Percentiles rank a stretch among this genome's conserved stretches.
phyloP scores from a whole-genome alignment of 2,113 vertebrate species.

The Leucoraja erinaceus region DNA sequence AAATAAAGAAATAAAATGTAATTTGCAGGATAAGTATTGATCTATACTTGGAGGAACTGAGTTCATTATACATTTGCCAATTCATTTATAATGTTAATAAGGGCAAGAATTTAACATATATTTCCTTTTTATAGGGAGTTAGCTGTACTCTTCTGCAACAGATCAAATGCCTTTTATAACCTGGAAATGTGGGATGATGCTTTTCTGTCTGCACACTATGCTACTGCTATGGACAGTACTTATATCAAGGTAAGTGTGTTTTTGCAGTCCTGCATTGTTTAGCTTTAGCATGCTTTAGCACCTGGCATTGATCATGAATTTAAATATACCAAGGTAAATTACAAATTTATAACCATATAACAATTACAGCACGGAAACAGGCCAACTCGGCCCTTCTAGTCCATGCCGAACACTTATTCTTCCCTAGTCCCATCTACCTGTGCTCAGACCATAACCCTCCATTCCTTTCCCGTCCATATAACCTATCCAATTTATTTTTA shows the following conservation, averaged over 20 bases:
- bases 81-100: not conserved
- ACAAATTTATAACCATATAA: too few relatives aligned
- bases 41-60: too few relatives aligned
- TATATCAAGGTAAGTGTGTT: slow-evolving; percentile 59
- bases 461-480: too few relatives aligned
- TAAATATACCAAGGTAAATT: not conserved
- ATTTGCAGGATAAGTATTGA: too few relatives aligned
- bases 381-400: too few relatives aligned
- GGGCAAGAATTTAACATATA: not conserved
- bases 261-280: not conserved
- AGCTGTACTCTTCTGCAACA: slow-evolving; percentile 62
- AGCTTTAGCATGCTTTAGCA: not conserved
- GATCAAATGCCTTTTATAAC: slow-evolving; percentile 58
- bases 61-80: not conserved
- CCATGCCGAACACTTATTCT: too few relatives aligned
- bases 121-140: slow-evolving; percentile 48
- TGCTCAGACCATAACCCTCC: too few relatives aligned
- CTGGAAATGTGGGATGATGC: slow-evolving; percentile 60
- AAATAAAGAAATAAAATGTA: not conserved
- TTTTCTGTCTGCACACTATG: slow-evolving; percentile 48
- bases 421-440: too few relatives aligned
- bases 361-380: too few relatives aligned
- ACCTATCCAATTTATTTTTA: too few relatives aligned
- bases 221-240: slow-evolving; percentile 49
- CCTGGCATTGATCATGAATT: not conserved